phyloP scores from a whole-genome alignment of 2,888 invertebrate species.

The Digitonthophagus gazella region DNA sequence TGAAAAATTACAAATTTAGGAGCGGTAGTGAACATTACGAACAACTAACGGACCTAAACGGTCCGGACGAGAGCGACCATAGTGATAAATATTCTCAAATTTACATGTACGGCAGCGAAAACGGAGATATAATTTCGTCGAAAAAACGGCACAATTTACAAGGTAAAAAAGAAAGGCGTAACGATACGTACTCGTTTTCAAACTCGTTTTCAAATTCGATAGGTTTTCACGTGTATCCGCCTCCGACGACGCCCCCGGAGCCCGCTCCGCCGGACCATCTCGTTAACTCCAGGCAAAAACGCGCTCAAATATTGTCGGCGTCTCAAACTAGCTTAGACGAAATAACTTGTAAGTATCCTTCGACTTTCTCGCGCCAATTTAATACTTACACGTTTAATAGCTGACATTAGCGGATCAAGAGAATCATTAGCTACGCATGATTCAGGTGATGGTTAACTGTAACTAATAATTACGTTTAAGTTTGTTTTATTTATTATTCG shows the following conservation, averaged over 20 bases:
- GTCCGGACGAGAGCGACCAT: constrained; percentile 64
- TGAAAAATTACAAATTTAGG: constrained; percentile 41
- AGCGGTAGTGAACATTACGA: constrained; percentile 68
- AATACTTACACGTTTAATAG: constrained; percentile 45
- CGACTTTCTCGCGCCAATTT: neutral
- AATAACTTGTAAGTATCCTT: constrained; percentile 58
- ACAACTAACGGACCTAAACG: constrained; percentile 60
- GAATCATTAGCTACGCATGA: constrained; percentile 78
- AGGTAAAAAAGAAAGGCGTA: constrained; percentile 29
- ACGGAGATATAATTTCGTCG: constrained; percentile 48
- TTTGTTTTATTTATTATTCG: too few relatives aligned
- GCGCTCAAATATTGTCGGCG: constrained; percentile 53
- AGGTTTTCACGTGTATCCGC: constrained; percentile 80
- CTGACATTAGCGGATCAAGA: constrained; percentile 78
- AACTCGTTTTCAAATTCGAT: too few relatives aligned
- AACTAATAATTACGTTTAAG: neutral
- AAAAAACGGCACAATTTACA: constrained; percentile 38
- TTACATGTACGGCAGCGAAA: constrained; percentile 62
- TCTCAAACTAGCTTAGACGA: constrained; percentile 66
- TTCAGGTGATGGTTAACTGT: constrained; percentile 60
- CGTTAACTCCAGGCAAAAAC: constrained; percentile 52
- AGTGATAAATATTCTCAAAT: constrained; percentile 65
- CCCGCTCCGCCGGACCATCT: constrained; percentile 78
- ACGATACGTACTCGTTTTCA: neutral
- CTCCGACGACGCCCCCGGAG: constrained; percentile 80